Evolutionary conservation across 2,113 vertebrate genomes (phyloP), one percentile per base, ranked within the genome.

Genomic region (Hypomesus transpacificus): DNA sequence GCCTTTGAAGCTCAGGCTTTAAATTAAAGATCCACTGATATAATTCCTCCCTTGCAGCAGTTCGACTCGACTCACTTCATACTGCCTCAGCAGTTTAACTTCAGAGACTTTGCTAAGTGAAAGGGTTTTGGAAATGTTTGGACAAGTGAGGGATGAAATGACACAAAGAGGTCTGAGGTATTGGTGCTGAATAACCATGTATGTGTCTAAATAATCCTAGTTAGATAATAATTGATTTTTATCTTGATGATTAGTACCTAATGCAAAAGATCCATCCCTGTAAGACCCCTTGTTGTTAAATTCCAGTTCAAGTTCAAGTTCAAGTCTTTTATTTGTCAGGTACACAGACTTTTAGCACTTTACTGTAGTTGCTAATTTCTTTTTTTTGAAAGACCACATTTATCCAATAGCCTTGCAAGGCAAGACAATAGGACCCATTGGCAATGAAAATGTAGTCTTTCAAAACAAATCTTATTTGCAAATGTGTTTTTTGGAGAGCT

Each of bases 21-120:
- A 89, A 90, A 91, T 89, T 88, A 90, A 91, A 89, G 89, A 90
- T 89, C 81, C 78, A 17, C 83, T 78, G 88, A 91, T 90, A 91
- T 69, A 73, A 77, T 66, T 68, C 75, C 62, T 68, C 50, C 74
- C 87, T 77, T 70, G 50, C 84, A 79, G 86, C 83, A 67, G 67
- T 73, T 63, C 59, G 75, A 61, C 39, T 85, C 59, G 61, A 69
- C 56, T 75, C 74, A 69, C 66, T 75, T 74, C 70, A 52, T 79
- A 75, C 73, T 83, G 69, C 84, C 69, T 88, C 76, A 80, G 83
- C 86, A 69, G 65, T 87, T 85, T 79, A 74, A 73, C 72, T 76
- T 62, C 56, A 28, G 57, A 71, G 56, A 71, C 65, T 76, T 66
- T 58, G 34, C 71, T 52, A 6, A 62, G 54, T 52, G 59, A 51